Base-by-base conservation (phyloP, 2,888 invertebrate species). In the Cheilosia vulpina region DNA sequence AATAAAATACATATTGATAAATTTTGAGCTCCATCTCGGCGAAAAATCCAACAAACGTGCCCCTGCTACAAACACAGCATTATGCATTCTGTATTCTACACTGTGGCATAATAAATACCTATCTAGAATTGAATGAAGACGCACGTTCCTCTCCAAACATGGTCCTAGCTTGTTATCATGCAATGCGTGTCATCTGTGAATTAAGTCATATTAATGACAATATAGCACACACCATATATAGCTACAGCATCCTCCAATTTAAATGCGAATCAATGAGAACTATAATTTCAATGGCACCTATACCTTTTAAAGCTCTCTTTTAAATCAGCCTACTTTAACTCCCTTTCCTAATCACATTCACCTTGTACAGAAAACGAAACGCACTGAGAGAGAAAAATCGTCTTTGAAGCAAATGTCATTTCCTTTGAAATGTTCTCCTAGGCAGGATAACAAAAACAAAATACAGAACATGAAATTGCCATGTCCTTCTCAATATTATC, bases 171-270 rank as follows among this genome's bases (percentile, higher is more conserved):
- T 69, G 38, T 81, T 75, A 24, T 65, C 55, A 69, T 45, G 62
- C 47, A n/a, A 50, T 77, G 72, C 71, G 78, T 72, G 72, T 47
- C 41, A 47, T 65, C 57, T 43, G 31, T 21, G n/a, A 63, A 71
- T 41, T 24, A 66, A 72, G 68, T 66, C 82, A 78, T 60, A 71
- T 71, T 13, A 13, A 38, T 13, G 38, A 13, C 38, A 60, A 58
- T 66, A 45, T 27, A n/a, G 4, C 17, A 52, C 13, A 24, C 24
- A 47, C 45, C 38, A 72, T 52, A 45, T 31, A 65, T 17, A 17
- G 38, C 4, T 38, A 13, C 4, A 13, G 13, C 13, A 43, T 24
- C 45, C 52, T 57, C 38, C 27, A n/a, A 55, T 69, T 62, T 68
- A 27, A 11, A 53, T 13, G 13, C 4, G 13, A 47, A 80, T 52